A percentile compares a stretch with the other conserved stretches of the same genome.
phyloP scores from a whole-genome alignment of 2,888 invertebrate species.

The Eubasilissa splendida region DNA sequence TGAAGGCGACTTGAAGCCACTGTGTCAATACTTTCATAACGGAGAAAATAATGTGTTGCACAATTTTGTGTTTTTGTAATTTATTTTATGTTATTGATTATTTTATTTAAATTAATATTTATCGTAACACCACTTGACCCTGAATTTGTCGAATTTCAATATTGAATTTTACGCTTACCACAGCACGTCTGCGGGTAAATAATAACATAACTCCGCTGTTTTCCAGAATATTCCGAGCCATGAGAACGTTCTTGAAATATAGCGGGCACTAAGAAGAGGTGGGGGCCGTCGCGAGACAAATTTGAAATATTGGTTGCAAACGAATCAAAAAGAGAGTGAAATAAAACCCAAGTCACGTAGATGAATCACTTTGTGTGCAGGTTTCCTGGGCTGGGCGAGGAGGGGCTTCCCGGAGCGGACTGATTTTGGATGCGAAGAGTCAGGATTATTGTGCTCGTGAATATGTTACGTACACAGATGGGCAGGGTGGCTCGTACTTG shows the following conservation, averaged over 20 bases:
- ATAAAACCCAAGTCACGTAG: conserved; percentile 50
- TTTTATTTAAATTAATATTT: no score
- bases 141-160: no score
- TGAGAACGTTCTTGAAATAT: conserved; percentile 1
- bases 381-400: background rate
- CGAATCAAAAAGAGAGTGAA: conserved; percentile 53
- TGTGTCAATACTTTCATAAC: no score
- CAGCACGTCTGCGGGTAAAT: conserved; percentile 13
- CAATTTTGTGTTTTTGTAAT: no score
- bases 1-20: no score
- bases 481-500: no score
- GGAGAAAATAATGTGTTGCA: no score
- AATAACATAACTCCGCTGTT: conserved; percentile 8
- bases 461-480: no score
- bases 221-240: conserved; percentile 3
- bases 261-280: background rate
- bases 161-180: background rate
- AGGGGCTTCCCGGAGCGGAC: background rate
- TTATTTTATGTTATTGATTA: no score
- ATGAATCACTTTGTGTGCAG: conserved; percentile 43
- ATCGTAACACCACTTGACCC: no score
- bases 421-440: background rate
- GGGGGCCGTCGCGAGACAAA: conserved; percentile 34
- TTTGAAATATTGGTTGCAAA: conserved; percentile 56
- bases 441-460: no score